Evolutionary conservation across 2,113 vertebrate species (phyloP).

Genomic region (Aegotheles bennettii): DNA sequence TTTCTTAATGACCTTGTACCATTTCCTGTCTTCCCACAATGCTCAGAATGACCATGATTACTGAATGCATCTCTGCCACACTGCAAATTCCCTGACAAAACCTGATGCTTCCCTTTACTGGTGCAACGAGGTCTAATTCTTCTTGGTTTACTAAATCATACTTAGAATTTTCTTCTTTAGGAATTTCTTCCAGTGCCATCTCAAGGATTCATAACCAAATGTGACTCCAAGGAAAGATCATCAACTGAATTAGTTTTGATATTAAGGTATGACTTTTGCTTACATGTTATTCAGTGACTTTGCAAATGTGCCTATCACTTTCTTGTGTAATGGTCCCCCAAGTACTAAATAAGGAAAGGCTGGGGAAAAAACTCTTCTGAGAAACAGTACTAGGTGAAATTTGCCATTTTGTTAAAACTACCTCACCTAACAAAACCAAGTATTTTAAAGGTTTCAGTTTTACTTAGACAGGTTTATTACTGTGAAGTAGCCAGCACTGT

Average conservation of each 20-base stretch:
- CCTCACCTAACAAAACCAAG: not conserved
- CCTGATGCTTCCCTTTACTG: rapidly evolving
- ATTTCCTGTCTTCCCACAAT: not conserved
- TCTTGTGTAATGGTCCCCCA: rapidly evolving
- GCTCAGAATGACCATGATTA: not conserved
- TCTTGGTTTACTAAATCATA: not conserved
- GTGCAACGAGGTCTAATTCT: not conserved
- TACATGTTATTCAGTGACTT: not conserved
- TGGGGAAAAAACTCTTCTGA: not conserved
- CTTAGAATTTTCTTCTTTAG: not conserved
- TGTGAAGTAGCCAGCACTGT: not conserved
- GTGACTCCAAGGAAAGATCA: not conserved
- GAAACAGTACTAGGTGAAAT: not conserved
- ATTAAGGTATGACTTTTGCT: not conserved
- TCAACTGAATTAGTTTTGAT: not conserved
- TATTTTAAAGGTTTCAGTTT: not conserved
- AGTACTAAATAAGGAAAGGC: not conserved
- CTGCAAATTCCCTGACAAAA: not conserved
- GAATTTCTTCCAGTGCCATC: not conserved
- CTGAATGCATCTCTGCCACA: rapidly evolving
- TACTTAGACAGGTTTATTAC: not conserved
- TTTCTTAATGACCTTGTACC: not conserved
- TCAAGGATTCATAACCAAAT: rapidly evolving
- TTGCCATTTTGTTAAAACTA: not conserved
- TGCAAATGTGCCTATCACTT: not conserved